Conservation (phyloP, 2,113 vertebrate species). For the Semnornis frantzii region DNA sequence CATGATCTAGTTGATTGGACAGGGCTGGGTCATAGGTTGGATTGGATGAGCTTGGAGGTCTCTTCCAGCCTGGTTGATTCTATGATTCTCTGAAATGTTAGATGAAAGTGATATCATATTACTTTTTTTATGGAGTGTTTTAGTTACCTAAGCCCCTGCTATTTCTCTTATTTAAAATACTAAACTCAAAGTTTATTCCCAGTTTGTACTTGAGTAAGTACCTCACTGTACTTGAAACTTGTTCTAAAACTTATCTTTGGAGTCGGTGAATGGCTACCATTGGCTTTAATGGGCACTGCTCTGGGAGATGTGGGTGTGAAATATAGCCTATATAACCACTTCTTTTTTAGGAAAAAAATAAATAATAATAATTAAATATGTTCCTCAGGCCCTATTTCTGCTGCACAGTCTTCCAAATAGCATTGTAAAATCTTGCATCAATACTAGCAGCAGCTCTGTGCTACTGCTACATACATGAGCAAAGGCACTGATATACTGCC, state of each 20-base stretch:
- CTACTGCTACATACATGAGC: neutral
- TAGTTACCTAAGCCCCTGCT: neutral
- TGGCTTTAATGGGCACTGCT: neutral
- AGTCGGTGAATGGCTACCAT: neutral
- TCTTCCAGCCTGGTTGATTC: too few relatives aligned
- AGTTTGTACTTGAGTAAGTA: neutral
- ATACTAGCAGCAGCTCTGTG: neutral
- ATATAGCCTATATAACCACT: neutral
- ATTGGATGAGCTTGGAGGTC: too few relatives aligned
- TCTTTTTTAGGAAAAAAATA: neutral
- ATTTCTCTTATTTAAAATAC: neutral
- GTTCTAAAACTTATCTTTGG: neutral
- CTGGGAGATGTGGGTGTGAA: neutral
- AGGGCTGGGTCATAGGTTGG: too few relatives aligned
- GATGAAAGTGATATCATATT: neutral
- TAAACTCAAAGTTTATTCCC: neutral
- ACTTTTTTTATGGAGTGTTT: neutral
- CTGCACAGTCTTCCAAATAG: neutral
- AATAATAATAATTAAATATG: neutral
- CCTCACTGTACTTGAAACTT: neutral
- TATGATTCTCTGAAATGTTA: neutral
- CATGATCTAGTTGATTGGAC: too few relatives aligned
- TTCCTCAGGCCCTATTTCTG: neutral
- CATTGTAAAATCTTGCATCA: neutral
- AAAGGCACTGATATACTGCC: neutral